Evolutionary conservation across 2,888 invertebrate genomes (phyloP), one percentile per base, ranked within the genome.

Genomic region (Andrena fulva): DNA sequence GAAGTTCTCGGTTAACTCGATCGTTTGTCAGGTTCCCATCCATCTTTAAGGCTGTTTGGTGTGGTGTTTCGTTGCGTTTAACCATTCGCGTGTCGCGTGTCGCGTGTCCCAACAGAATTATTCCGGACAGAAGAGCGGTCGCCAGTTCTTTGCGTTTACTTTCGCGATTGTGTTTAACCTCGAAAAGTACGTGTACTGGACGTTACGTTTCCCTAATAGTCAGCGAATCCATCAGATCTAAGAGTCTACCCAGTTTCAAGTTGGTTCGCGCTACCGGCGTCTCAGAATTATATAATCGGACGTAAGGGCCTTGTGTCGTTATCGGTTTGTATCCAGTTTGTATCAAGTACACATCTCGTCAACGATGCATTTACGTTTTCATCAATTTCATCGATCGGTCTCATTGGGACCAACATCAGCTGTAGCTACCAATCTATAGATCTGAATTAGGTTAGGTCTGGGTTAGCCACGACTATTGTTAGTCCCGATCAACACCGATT

Each of bases 21-120:
- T 77, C 66, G 56, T 66, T 54, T 63, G 52, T 69, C 59, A 79
- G 75, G 70, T 79, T 79, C 76, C 70, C 70, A 71, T 80, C 69
- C 66, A 56, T 60, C 52, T 10, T 70, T 76, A 80, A 77, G 64
- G 59, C 70, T 75, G 31, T 60, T 56, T 48, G n/a, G 60, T 62
- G 12, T 56, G 42, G 27, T 66, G 52, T 71, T 80, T 69, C 74
- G 63, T 52, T 66, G 71, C 64, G 20, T 59, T 48, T 35, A 48
- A 24, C 10, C 31, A 66, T 54, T 31, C 56, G 27, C 50, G 60
- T 35, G 62, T 31, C 56, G n/a, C n/a, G n/a, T n/a, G n/a, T n/a
- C n/a, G 27, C 50, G 66, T 33, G 67, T 16, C 48, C 24, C 27
- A 35, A n/a, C 50, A 52, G 60, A 68, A 60, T 59, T 35, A 27